phyloP scores from a whole-genome alignment of 2,888 invertebrate species.

The Amphipoea oculea region DNA sequence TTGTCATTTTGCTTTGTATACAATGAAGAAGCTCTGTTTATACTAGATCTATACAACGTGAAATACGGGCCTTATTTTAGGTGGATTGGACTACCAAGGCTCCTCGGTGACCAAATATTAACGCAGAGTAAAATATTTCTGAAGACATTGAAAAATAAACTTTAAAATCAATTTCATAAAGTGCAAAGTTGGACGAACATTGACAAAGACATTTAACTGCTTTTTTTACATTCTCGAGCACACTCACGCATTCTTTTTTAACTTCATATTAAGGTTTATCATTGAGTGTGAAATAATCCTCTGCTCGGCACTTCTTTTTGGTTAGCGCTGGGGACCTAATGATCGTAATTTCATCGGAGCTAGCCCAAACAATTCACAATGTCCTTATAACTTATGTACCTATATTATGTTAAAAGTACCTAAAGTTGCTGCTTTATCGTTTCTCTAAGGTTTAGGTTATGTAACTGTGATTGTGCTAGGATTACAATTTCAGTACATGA shows the following conservation, averaged over 20 bases:
- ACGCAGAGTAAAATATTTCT: not conserved
- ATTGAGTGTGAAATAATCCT: not conserved
- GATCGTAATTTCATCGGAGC: constrained; percentile 1
- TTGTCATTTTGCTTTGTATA: not conserved
- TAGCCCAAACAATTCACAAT: not conserved
- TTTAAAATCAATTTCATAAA: not conserved
- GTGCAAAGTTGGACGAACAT: not conserved
- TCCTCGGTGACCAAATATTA: not conserved
- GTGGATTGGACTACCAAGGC: not conserved
- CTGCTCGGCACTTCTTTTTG: not conserved
- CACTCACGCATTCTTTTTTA: not conserved
- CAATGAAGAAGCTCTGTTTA: not conserved
- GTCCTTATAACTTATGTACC: constrained; percentile 3
- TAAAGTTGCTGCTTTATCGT: constrained; percentile 44
- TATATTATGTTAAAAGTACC: constrained; percentile 37
- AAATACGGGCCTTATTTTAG: not conserved
- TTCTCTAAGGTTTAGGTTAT: constrained; percentile 50
- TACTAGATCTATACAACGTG: not conserved
- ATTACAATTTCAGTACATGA: constrained; percentile 62
- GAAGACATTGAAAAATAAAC: not conserved
- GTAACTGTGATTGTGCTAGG: constrained; percentile 67
- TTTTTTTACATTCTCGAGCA: not conserved
- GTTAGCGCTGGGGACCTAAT: not conserved
- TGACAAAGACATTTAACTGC: not conserved
- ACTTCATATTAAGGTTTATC: not conserved